Base-by-base conservation (phyloP, 1,140 invertebrate species). In the Trichogramma pretiosum region DNA sequence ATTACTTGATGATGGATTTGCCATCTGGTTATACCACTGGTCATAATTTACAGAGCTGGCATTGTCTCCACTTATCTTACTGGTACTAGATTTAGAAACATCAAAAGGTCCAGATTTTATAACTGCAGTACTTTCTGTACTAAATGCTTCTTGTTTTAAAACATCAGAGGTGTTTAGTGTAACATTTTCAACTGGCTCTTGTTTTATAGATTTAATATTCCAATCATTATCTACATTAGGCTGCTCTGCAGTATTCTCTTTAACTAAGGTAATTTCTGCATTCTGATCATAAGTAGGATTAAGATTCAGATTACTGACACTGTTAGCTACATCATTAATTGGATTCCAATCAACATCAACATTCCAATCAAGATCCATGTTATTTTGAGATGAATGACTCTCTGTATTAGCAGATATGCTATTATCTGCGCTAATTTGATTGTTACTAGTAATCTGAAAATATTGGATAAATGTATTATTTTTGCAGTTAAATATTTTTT, bases 1-100 rank as follows among this genome's bases (percentile, higher is more conserved):
- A 21, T 54, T 49, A n/a, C n/a, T n/a, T 13, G 49, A 11, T 4
- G 54, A 52, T 24, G 41, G 24, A 5, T 52, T 39, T 17, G 61
- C 17, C 48, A 48, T 60, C 11, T 65, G 62, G 32, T 68, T 71
- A 33, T 72, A 72, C 68, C 70, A 72, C 13, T 70, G 65, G 49
- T 71, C 70, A 18, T 65, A 71, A 9, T 55, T 59, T 7, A 57
- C 55, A n/a, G n/a, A n/a, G n/a, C n/a, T n/a, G n/a, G n/a, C n/a
- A n/a, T n/a, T n/a, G n/a, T n/a, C n/a, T n/a, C n/a, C n/a, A n/a
- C n/a, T n/a, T n/a, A n/a, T n/a, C n/a, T n/a, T n/a, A n/a, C n/a
- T n/a, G n/a, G n/a, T n/a, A n/a, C n/a, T n/a, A n/a, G n/a, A n/a
- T n/a, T n/a, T n/a, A n/a, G n/a, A n/a, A n/a, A n/a, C n/a, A n/a